Percentiles rank a stretch among this genome's conserved stretches.
phyloP scores from a whole-genome alignment of 2,888 invertebrate genomes.

The Odontomyia ornata region DNA sequence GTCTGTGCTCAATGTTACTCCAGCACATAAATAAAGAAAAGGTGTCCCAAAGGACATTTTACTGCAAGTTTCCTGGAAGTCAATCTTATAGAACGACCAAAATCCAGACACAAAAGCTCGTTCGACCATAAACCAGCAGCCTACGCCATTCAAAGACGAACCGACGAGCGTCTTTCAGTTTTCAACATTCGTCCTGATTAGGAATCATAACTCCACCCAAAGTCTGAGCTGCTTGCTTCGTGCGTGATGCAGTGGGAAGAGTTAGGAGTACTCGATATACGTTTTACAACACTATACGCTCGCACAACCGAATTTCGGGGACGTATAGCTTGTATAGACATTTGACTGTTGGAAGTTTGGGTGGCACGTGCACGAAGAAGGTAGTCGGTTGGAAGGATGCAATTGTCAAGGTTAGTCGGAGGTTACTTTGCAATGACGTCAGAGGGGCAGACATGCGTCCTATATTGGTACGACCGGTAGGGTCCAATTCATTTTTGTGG shows the following conservation, averaged over 20 bases:
- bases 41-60: too few species aligned
- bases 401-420: slow-evolving; percentile 48
- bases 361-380: slow-evolving; percentile 29
- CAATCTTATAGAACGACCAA: too few species aligned
- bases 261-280: too few species aligned
- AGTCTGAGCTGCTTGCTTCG: neutral
- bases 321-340: neutral
- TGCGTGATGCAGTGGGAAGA: neutral
- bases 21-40: too few species aligned
- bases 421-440: slow-evolving; percentile 48
- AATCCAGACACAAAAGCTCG: too few species aligned
- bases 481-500: neutral
- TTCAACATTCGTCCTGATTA: too few species aligned
- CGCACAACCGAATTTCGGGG: neutral
- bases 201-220: neutral
- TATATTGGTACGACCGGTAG: slow-evolving; percentile 28
- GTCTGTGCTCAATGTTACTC: too few species aligned
- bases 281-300: too few species aligned
- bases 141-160: too few species aligned
- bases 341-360: neutral
- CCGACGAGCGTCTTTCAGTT: too few species aligned
- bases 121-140: too few species aligned
- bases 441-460: slow-evolving; percentile 49
- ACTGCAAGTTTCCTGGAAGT: too few species aligned
- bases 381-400: slow-evolving; percentile 40